Conservation (phyloP, 2,797 vertebrate genomes). For the Euphonia xanthogaster region DNA sequence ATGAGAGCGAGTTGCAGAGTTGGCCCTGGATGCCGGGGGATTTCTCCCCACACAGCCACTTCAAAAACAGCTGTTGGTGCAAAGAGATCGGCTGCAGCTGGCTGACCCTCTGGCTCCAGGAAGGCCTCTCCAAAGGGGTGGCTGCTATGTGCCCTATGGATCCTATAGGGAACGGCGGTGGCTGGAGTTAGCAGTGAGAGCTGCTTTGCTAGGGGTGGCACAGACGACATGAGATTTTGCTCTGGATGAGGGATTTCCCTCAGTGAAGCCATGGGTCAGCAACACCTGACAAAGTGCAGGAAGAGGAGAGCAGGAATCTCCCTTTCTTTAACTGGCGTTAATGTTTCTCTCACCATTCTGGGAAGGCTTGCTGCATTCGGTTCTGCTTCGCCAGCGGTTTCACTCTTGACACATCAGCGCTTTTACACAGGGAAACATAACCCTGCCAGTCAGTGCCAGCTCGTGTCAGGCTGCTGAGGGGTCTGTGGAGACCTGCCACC, state of each 20-base stretch:
- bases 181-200: not conserved
- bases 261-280: not conserved
- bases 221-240: accelerated
- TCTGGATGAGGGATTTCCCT: not conserved
- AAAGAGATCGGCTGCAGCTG: not conserved
- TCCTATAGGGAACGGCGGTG: not conserved
- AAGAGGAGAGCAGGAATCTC: not conserved
- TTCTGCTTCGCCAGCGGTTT: not conserved
- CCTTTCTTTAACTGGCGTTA: accelerated
- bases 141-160: not conserved
- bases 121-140: not conserved
- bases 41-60: constrained; percentile 20
- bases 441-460: not conserved
- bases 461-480: not conserved
- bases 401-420: not conserved
- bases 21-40: not conserved
- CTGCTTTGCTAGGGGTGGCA: accelerated
- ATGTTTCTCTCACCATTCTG: not conserved
- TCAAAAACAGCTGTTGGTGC: not conserved
- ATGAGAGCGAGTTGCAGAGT: not conserved
- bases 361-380: not conserved
- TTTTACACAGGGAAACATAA: not conserved
- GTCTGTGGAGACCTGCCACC: not conserved
- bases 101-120: not conserved
- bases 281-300: not conserved